Percentiles rank a stretch among this genome's conserved stretches.
Conservation (phyloP, 2,888 invertebrate genomes). For the Brachypalpus laphriformis region DNA sequence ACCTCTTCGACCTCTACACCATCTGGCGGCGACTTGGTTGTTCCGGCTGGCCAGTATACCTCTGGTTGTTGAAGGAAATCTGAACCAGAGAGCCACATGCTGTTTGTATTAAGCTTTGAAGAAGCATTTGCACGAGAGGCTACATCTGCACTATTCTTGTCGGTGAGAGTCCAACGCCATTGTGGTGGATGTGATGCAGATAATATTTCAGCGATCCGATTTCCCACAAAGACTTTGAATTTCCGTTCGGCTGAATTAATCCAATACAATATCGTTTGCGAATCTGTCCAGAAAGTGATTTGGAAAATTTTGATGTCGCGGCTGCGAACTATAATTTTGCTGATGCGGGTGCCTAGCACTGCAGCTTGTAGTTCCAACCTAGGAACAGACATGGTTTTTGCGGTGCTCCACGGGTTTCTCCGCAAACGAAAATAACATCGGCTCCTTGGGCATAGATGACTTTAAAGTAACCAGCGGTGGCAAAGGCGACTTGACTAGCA, state of each 20-base stretch:
- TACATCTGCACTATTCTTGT: slow-evolving; percentile 75
- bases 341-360: slow-evolving; percentile 47
- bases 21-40: not conserved
- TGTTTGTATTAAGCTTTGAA: slow-evolving; percentile 33
- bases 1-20: slow-evolving; percentile 41
- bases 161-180: slow-evolving; percentile 75
- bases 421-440: slow-evolving; percentile 26
- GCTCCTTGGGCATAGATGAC: slow-evolving; percentile 17
- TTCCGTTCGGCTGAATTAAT: slow-evolving; percentile 53
- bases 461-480: not conserved
- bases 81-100: slow-evolving; percentile 51
- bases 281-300: slow-evolving; percentile 58
- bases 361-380: slow-evolving; percentile 58
- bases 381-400: slow-evolving; percentile 33
- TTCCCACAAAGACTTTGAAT: slow-evolving; percentile 75
- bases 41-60: slow-evolving; percentile 18
- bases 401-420: slow-evolving; percentile 37
- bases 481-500: slow-evolving; percentile 12
- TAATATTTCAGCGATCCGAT: slow-evolving; percentile 75
- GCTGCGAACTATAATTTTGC: slow-evolving; percentile 28
- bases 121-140: slow-evolving; percentile 64
- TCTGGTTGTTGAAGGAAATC: slow-evolving; percentile 35
- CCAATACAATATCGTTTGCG: slow-evolving; percentile 56
- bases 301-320: slow-evolving; percentile 25
- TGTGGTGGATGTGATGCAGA: slow-evolving; percentile 52